Conservation (phyloP, 2,888 invertebrate genomes). For the Ophion costatus region DNA sequence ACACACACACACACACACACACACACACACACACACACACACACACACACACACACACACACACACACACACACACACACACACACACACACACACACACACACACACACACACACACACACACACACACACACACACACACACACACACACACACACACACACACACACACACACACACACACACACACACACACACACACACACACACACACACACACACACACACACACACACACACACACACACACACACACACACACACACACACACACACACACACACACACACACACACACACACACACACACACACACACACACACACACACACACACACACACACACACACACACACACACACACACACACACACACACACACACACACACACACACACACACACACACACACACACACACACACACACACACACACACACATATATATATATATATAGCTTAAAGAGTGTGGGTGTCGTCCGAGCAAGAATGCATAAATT, state of each 20-base stretch:
- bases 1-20: background rate
- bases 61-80: background rate
- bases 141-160: background rate
- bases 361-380: background rate
- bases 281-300: background rate
- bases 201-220: background rate
- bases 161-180: background rate
- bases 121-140: background rate
- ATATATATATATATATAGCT: background rate
- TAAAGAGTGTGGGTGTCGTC: constrained; percentile 72
- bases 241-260: background rate
- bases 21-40: background rate
- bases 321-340: background rate
- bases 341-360: background rate
- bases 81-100: background rate
- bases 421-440: background rate
- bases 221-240: background rate
- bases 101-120: background rate
- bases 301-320: background rate
- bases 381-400: background rate
- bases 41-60: background rate
- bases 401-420: background rate
- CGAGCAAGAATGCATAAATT: constrained; percentile 75
- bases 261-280: background rate
- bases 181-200: background rate